phyloP scores from a whole-genome alignment of 2,113 vertebrate genomes.

The Semicossyphus pulcher region DNA sequence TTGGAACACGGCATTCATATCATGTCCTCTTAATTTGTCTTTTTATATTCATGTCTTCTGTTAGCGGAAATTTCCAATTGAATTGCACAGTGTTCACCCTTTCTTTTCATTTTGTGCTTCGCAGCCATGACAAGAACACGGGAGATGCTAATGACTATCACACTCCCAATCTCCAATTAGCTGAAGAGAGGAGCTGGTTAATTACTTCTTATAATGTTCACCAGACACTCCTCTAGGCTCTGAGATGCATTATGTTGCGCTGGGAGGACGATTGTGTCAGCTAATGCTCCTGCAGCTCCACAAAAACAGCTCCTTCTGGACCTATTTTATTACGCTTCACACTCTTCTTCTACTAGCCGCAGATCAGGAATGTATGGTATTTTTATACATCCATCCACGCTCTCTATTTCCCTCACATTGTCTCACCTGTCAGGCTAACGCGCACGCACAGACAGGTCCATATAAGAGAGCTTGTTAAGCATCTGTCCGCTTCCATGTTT shows the following conservation, averaged over 20 bases:
- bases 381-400: neutral
- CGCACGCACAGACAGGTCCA: slow-evolving; percentile 2
- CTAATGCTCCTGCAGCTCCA: slow-evolving; percentile 30
- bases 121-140: slow-evolving; percentile 52
- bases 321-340: slow-evolving; percentile 20
- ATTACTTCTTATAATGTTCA: slow-evolving; percentile 73
- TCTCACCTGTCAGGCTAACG: slow-evolving; percentile 27
- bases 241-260: slow-evolving; percentile 43
- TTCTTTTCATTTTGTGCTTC: slow-evolving; percentile 30
- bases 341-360: slow-evolving; percentile 2
- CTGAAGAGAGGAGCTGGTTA: slow-evolving; percentile 66
- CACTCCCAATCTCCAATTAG: slow-evolving; percentile 71
- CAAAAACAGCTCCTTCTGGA: slow-evolving; percentile 20
- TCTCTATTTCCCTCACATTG: slow-evolving; percentile 10
- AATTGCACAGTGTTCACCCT: slow-evolving; percentile 15
- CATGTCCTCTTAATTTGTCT: slow-evolving; percentile 28
- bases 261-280: slow-evolving; percentile 21
- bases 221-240: slow-evolving; percentile 51
- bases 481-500: slow-evolving; percentile 37
- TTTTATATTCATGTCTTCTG: slow-evolving; percentile 29
- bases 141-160: slow-evolving; percentile 63
- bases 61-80: slow-evolving; percentile 12
- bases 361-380: neutral
- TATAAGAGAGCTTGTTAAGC: slow-evolving; percentile 22
- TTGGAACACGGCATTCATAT: slow-evolving; percentile 18